Evolutionary conservation across 53 echinoderm and acorn worm genomes (phyloP), one percentile per base, ranked within the genome.

Genomic region (Luidia sarsii): DNA sequence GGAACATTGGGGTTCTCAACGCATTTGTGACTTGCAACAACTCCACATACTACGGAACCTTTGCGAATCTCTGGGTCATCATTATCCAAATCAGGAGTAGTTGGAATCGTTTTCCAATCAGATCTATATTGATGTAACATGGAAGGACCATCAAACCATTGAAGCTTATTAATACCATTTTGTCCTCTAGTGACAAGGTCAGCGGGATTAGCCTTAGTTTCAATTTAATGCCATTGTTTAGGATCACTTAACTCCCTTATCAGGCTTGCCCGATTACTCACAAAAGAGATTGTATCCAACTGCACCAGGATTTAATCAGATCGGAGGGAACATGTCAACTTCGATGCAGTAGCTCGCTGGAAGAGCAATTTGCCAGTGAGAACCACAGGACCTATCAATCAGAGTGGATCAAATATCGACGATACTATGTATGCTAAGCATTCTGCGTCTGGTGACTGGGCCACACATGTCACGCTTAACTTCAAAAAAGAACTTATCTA

Each of bases 221-320:
- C 35, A 16, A 63, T 4, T 19, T 63, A 6, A 15, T 3, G 33
- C 64, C 35, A 63, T 18, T 63, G 64, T 33, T 63, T 7, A 19
- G 64, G 63, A 7, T 6, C 7, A 33, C 30, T 63, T 8, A 63
- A 33, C 2, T 63, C 64, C 32, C 64, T 33, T 13, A 63, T 34
- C 2, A 33, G 50, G 33, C 67, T 63, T 3, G 32, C 64, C 32
- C 64, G 27, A 33, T 63, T 63, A 8, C 35, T 33, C 1, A 33
- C 35, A 63, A 63, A 62, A 23, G 31, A 13, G 80, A 80, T 16
- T 49, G 14, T 25, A 80, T 66, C 66, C 80, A 66, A 8, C 10
- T 10, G n/a, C 27, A 37, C 80, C 80, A 80, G 0, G 53, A 20
- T 18, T 31, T 67, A 22, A 31, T 66, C 3, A 80, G 35, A 0